Evolutionary conservation across 1,140 invertebrate genomes (phyloP), one percentile per base, ranked within the genome.

Genomic region (Hydropsyche tenuis): DNA sequence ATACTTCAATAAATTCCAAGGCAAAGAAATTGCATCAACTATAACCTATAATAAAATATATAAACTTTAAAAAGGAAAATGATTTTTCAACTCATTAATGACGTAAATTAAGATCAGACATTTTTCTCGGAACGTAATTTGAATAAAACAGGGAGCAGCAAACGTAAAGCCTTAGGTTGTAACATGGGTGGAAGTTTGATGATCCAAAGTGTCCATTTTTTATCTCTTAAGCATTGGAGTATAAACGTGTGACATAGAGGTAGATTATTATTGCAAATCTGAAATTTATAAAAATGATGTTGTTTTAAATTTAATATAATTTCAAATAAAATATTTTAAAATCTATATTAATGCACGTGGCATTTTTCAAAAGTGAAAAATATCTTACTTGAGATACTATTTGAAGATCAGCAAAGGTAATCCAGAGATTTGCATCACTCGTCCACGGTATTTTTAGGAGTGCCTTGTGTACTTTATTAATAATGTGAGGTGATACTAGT

Each of bases 391-490:
- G 71, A 4, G 60, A 63, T 7, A 75, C 30, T 4, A 30, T 75
- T 42, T 71, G 72, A 37, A 77, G 42, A 45, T 77, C 76, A 11
- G 48, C 5, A 73, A 66, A 75, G 4, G 76, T 71, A 20, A 73
- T 46, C 76, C 76, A 77, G n/a, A 73, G 72, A 20, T 73, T 65
- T 1, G 43, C 23, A 51, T 66, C 64, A 30, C 18, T 25, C 0
- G 71, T 11, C 76, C 76, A 77, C 14, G 76, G 76, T 3, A 77
- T 42, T 11, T 65, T 69, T 12, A 37, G 37, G 1, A 77, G 60
- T 7, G 73, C 71, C 20, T 23, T 18, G 51, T 77, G 76, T 0
- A 75, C 68, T 14, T 43, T 37, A 7, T 18, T 20, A 12, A 77
- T 42, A 9, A 77, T 69, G 27, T 75, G 56, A 1, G 51, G 1